These are phyloP conservation scores for Glaucopsyche alexis DNA, from an alignment of 2,888 invertebrate genomes.

Conservation along the genomic window DNA sequence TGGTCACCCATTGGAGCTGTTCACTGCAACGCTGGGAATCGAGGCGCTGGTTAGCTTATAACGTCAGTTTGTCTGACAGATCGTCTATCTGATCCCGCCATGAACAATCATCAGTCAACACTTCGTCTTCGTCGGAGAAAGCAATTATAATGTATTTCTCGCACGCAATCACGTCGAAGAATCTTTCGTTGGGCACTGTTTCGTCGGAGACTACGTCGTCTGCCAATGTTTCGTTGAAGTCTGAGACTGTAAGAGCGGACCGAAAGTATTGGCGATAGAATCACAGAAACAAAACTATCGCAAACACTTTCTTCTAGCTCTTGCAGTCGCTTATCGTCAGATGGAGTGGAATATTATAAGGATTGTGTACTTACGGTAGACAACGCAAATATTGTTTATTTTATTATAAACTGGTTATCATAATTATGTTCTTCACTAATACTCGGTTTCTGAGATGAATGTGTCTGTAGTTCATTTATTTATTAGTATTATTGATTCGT, in stretches of 20 bases:
- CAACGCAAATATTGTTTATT: too few relatives aligned
- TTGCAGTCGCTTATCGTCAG: neutral
- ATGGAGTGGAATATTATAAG: too few relatives aligned
- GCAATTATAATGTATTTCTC: neutral
- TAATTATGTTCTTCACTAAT: too few relatives aligned
- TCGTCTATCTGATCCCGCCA: conserved; percentile 1
- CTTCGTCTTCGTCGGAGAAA: neutral
- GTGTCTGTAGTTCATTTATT: too few relatives aligned
- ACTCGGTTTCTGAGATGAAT: too few relatives aligned
- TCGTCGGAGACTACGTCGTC: neutral
- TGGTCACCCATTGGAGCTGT: neutral
- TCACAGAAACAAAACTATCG: neutral
- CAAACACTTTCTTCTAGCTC: neutral
- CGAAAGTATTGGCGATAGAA: neutral
- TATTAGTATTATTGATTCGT: too few relatives aligned
- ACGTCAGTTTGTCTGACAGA: neutral
- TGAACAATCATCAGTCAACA: neutral
- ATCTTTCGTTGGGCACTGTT: neutral
- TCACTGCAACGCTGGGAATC: neutral
- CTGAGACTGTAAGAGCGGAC: neutral
- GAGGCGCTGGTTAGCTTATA: neutral
- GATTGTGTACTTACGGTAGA: too few relatives aligned
- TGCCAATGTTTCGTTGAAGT: neutral
- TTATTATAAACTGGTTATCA: too few relatives aligned
- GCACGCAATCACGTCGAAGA: neutral